These are phyloP conservation scores for Enteromius treurensis DNA, from an alignment of 2,797 vertebrate species.

Conservation along the genomic window DNA sequence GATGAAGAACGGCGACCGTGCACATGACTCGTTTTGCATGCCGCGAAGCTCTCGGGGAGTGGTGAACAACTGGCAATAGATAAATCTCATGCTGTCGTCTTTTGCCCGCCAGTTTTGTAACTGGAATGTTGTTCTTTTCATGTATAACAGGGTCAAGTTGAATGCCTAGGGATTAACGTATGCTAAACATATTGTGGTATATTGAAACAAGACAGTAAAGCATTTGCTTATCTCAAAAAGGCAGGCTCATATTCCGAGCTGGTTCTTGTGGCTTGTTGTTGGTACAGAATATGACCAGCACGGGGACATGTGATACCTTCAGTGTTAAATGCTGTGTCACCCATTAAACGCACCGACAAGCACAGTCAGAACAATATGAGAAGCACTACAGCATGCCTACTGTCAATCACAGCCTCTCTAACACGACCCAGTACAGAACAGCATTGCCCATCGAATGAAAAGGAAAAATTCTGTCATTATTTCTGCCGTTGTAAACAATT, in stretches of 20 bases:
- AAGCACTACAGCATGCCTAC: not conserved
- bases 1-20: conserved; percentile 58
- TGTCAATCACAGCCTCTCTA: conserved; percentile 9
- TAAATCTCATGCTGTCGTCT: conserved; percentile 54
- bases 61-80: conserved; percentile 62
- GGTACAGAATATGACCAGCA: conserved; percentile 38
- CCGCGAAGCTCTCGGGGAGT: conserved; percentile 50
- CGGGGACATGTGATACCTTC: conserved; percentile 29
- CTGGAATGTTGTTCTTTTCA: conserved; percentile 17
- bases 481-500: not conserved
- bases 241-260: conserved; percentile 30
- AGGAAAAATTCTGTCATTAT: not conserved
- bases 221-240: conserved; percentile 36
- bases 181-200: conserved; percentile 23
- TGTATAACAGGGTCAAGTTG: conserved; percentile 7
- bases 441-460: not conserved
- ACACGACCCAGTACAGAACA: not conserved
- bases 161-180: conserved; percentile 6
- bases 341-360: conserved; percentile 35
- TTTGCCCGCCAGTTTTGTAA: conserved; percentile 7
- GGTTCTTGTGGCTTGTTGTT: conserved; percentile 46
- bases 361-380: conserved; percentile 48
- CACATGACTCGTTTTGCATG: conserved; percentile 63
- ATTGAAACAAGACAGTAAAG: conserved; percentile 26
- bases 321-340: conserved; percentile 53